phyloP scores from a whole-genome alignment of 2,113 vertebrate species.

The human (Homo sapiens) region GRCh38 chr15:35718001-35718500 shows the following conservation, averaged over 20 bases:
- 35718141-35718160: slow-evolving; percentile 71
- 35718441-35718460: background rate
- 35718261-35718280: slow-evolving; percentile 64
- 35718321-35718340: slow-evolving; percentile 62
- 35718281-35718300: slow-evolving; percentile 70
- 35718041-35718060: slow-evolving; percentile 11
- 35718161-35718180: slow-evolving; percentile 59
- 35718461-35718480: background rate
- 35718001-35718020: slow-evolving; percentile 65
- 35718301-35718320: slow-evolving; percentile 64
- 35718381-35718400: slow-evolving; percentile 51
- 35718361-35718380: slow-evolving; percentile 61
- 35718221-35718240: slow-evolving; percentile 56
- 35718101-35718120: slow-evolving; percentile 65
- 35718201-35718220: slow-evolving; percentile 51
- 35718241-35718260: slow-evolving; percentile 57
- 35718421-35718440: slow-evolving; percentile 48
- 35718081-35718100: slow-evolving; percentile 64
- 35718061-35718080: slow-evolving; percentile 38
- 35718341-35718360: slow-evolving; percentile 47
- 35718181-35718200: slow-evolving; percentile 68
- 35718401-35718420: slow-evolving; percentile 43
- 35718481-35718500: background rate
- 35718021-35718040: slow-evolving; percentile 62
- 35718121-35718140: slow-evolving; percentile 74